Evolutionary conservation across 92 coral and sea anemone genomes (phyloP), one percentile per base, ranked within the genome.

Genomic region (Epizoanthus stellaris): DNA sequence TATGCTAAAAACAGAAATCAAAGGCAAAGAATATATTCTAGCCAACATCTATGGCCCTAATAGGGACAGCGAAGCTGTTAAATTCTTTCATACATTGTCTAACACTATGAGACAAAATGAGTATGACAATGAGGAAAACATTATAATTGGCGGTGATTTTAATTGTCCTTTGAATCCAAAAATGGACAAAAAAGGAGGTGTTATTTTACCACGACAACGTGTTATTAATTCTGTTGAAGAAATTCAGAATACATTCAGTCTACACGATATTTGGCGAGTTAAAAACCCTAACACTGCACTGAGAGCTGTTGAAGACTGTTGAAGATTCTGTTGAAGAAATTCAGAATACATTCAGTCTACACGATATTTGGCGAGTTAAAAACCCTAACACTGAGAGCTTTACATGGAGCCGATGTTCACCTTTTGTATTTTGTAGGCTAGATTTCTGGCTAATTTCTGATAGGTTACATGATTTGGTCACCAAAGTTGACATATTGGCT

Each of bases 251-350:
- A 71, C 62, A 77, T 77, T 77, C 71, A 61, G 83, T 77, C 69
- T 59, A 56, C 82, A 77, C 23, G 82, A 59, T 34, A 77, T 58
- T 58, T 77, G 82, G 82, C 82, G 69, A n/a, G n/a, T n/a, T n/a
- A n/a, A n/a, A n/a, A n/a, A n/a, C n/a, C n/a, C n/a, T n/a, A n/a
- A n/a, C n/a, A n/a, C n/a, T n/a, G n/a, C n/a, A n/a, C n/a, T n/a
- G n/a, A n/a, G n/a, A n/a, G n/a, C n/a, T n/a, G n/a, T n/a, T n/a
- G n/a, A n/a, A n/a, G n/a, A n/a, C n/a, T n/a, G n/a, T n/a, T n/a
- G n/a, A n/a, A n/a, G n/a, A 79, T 17, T 59, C 71, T 39, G 59
- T 79, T n/a, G 72, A 61, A 40, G 72, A 79, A 15, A 3, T 61
- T 2, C 72, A 77, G 56, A 79, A 62, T 79, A 71, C 62, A 77